Conservation (phyloP, 2,888 invertebrate genomes). For the Fragum whitleyi region DNA sequence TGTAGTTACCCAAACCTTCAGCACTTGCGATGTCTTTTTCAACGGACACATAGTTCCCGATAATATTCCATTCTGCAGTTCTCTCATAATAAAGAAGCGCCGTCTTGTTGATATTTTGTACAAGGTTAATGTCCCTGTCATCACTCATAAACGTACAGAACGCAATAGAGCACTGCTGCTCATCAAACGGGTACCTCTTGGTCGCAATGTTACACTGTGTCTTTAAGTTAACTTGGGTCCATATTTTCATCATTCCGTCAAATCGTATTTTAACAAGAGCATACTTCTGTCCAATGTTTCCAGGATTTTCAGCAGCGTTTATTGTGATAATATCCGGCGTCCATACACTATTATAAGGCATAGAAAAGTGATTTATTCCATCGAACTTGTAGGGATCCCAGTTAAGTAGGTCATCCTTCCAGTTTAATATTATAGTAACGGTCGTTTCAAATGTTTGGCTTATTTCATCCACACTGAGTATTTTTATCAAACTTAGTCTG, state of each 20-base stretch:
- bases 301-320: slow-evolving; percentile 39
- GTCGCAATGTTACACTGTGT: slow-evolving; percentile 48
- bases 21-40: slow-evolving; percentile 5
- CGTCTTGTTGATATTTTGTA: not conserved
- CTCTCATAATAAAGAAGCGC: not conserved
- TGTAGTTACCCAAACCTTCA: slow-evolving; percentile 9
- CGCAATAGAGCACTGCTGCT: slow-evolving; percentile 33
- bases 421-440: slow-evolving; percentile 27
- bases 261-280: slow-evolving; percentile 12
- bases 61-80: slow-evolving; percentile 45
- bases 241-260: slow-evolving; percentile 31
- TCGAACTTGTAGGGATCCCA: slow-evolving; percentile 38
- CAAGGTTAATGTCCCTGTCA: slow-evolving; percentile 26
- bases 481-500: slow-evolving; percentile 30
- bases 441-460: slow-evolving; percentile 42
- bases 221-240: slow-evolving; percentile 41
- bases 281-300: slow-evolving; percentile 36
- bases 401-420: slow-evolving; percentile 43
- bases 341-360: slow-evolving; percentile 46
- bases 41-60: slow-evolving; percentile 17
- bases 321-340: slow-evolving; percentile 37
- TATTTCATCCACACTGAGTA: slow-evolving; percentile 43
- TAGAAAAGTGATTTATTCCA: slow-evolving; percentile 20
- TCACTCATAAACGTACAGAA: slow-evolving; percentile 32
- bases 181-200: slow-evolving; percentile 50